Evolutionary conservation across 2,113 vertebrate species (phyloP), one percentile per base, ranked within the genome.

Genomic region (Centropus unirufus): DNA sequence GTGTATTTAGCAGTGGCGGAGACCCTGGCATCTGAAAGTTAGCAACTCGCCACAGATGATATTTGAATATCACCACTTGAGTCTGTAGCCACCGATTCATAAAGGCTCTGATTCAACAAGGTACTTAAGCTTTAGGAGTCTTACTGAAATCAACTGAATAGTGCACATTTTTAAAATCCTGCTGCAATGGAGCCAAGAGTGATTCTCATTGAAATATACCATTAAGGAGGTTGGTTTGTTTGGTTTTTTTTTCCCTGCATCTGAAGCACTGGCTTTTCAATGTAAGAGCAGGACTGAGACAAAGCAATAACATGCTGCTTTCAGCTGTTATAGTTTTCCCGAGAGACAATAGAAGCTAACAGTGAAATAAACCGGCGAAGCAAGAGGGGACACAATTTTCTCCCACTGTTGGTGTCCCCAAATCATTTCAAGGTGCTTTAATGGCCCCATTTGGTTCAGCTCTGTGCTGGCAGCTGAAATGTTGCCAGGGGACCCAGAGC

Each of bases 81-180:
- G 69, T 14, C 73, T 73, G 83, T 2, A 84, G 94, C 89, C 81
- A 62, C 44, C 26, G 81, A 52, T 64, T 87, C 73, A 78, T 9
- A 87, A 87, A 91, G 36, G 49, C 77, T 90, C 64, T 91, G 91
- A 95, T 94, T 97, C 89, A 96, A 93, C 39, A 29, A 87, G 91
- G 69, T 34, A 62, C 91, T 95, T 66, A 8, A 92, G 87, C 92
- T 70, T 22, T 6, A 92, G 89, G 66, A 89, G 85, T 63, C 75
- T 83, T 34, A 12, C 83, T 73, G 70, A 90, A 93, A 94, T 93
- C 95, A 94, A 21, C 36, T 87, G 77, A 78, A 78, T 55, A 73
- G 81, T 78, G 84, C 70, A 36, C 46, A 62, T 57, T 54, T 69
- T 89, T 51, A 23, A 89, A 93, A 82, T 76, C 61, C 89, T 64